Base-by-base conservation (phyloP, 1,140 invertebrate species). In the Sinella curviseta region DNA sequence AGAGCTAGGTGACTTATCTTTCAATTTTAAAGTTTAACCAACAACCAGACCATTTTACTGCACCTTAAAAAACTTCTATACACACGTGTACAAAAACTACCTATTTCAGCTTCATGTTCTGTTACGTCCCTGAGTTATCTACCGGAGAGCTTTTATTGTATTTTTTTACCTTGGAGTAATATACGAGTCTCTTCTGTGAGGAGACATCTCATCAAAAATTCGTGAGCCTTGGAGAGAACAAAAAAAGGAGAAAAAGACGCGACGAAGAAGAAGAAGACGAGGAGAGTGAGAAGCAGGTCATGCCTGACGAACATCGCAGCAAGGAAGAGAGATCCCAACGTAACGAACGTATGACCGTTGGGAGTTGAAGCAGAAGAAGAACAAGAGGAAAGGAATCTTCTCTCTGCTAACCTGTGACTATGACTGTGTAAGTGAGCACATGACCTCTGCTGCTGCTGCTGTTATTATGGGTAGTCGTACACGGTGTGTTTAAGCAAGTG, bases 171-270 rank as follows among this genome's bases (percentile, higher is more conserved):
- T n/a, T n/a, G n/a, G n/a, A n/a, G n/a, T n/a, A n/a, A 14, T 65
- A 16, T 26, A n/a, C 24, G 8, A n/a, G 26, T 70, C 31, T 70
- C 2, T 33, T 30, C 31, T 17, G 65, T 2, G 31, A 4, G 57
- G 14, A 70, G 26, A 33, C 65, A 70, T 70, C 65, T 70, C 65
- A 70, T 70, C 65, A 70, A 70, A 70, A 70, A 70, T 70, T 70
- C 28, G 65, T 33, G 65, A 70, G 30, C 26, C 31, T 70, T 30
- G n/a, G 31, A 33, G 31, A 33, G 31, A 33, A 70, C 16, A 65
- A 26, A 26, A 65, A 26, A 26, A 26, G 24, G n/a, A n/a, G n/a
- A n/a, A n/a, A n/a, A n/a, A n/a, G n/a, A n/a, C n/a, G n/a, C n/a
- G n/a, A n/a, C n/a, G n/a, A n/a, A n/a, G n/a, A n/a, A n/a, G n/a